Base-by-base conservation (phyloP, 2,797 vertebrate genomes). In the Pteronotus mesoamericanus region DNA sequence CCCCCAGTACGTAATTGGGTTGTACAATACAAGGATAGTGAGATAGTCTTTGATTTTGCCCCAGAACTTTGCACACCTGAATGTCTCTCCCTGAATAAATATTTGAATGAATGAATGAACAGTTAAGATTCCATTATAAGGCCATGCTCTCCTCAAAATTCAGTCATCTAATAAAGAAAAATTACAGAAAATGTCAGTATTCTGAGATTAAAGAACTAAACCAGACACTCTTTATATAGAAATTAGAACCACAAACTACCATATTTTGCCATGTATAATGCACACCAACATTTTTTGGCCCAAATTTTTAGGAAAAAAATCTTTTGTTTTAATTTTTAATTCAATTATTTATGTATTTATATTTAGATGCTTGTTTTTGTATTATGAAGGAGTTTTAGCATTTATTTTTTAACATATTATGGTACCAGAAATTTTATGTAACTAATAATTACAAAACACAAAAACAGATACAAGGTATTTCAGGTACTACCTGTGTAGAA, bases 41-140 rank as follows among this genome's bases (percentile, higher is more conserved):
- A 59, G 3, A 68, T 29, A 48, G 2, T 92, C 79, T 96, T 88
- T 42, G 55, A 55, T 85, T 85, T 64, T 53, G 24, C 3, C 34
- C 44, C 53, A 75, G 8, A 95, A 85, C 53, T 72, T 75, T 80
- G 51, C 37, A 94, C 2, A 88, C 29, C n/a, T n/a, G 57, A 44
- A 89, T 71, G 9, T 64, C 44, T 75, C 84, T 92, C 59, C 46
- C 18, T 94, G 80, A 85, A 53, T 75, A 83, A 94, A 85, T n/a
- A 94, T 19, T 26, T 85, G n/a, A 94, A 77, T 57, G 29, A 79
- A 88, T 24, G n/a, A 96, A 77, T 84, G 55, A 48, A 85, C 18
- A 93, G 82, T 74, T 86, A 66, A n/a, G 9, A 88, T 37, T 82
- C 89, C 26, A 68, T 51, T 66, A 34, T 66, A 61, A 94, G 32